Evolutionary conservation across 2,797 vertebrate species (phyloP).

Genomic region (Melanotaenia trifasciata): DNA sequence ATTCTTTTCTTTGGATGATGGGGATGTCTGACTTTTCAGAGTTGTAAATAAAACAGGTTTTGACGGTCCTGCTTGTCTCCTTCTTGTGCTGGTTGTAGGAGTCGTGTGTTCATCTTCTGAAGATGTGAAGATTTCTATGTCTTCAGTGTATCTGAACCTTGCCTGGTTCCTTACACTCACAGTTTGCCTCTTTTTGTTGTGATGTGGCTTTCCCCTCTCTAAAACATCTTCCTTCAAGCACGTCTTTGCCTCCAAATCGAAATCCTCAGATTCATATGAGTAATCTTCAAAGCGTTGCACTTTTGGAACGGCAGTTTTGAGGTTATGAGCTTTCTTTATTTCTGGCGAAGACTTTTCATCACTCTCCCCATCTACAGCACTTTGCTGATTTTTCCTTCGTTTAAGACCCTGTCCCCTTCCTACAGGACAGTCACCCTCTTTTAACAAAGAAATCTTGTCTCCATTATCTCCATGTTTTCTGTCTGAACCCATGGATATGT

Average conservation of each 20-base stretch:
- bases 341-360: slow-evolving; percentile 42
- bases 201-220: not conserved
- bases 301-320: slow-evolving; percentile 51
- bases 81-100: not conserved
- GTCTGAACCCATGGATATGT: slow-evolving; percentile 71
- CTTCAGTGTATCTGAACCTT: slow-evolving; percentile 67
- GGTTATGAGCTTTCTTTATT: slow-evolving; percentile 38
- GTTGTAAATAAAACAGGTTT: slow-evolving; percentile 48
- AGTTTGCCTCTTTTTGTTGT: slow-evolving; percentile 31
- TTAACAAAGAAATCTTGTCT: slow-evolving; percentile 49
- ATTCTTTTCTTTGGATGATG: slow-evolving; percentile 30
- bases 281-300: slow-evolving; percentile 47
- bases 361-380: slow-evolving; percentile 28
- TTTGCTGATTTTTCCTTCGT: slow-evolving; percentile 26
- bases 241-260: slow-evolving; percentile 66
- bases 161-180: slow-evolving; percentile 15
- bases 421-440: slow-evolving; percentile 64
- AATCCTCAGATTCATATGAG: slow-evolving; percentile 92
- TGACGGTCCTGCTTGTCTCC: not conserved
- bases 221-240: slow-evolving; percentile 10
- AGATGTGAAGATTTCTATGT: slow-evolving; percentile 85
- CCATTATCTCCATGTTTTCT: slow-evolving; percentile 45
- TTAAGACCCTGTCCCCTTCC: slow-evolving; percentile 59
- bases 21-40: slow-evolving; percentile 34
- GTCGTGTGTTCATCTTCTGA: slow-evolving; percentile 84